Evolutionary conservation across 2,797 vertebrate species (phyloP), one percentile per base, ranked within the genome.

Genomic region (Phyllotis vaccarum): DNA sequence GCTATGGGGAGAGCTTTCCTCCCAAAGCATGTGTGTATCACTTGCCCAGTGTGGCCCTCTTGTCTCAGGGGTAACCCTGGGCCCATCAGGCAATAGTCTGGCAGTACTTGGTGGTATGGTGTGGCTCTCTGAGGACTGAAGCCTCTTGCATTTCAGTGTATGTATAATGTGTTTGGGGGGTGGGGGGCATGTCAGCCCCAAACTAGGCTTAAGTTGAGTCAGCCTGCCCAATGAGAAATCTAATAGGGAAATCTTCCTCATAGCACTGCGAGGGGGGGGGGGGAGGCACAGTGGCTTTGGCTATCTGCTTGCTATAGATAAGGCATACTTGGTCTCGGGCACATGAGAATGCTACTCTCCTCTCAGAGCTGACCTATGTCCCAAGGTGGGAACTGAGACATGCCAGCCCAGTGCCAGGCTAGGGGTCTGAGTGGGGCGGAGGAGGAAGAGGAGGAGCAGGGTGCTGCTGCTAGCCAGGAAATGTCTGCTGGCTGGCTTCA

Each of bases 381-480:
- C 46, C 40, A 72, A 81, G 74, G 82, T 91, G 86, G 58, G 81
- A 70, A 72, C 86, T 31, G 60, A 92, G 70, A 80, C 62, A 85
- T 34, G 52, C n/a, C 91, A 85, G 68, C 37, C 24, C 29, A 9
- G 68, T 49, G 76, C 43, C 58, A 80, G 83, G 68, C 43, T 80
- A 14, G 19, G 78, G 86, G 56, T 72, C 74, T 0, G 9, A 76
- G 56, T 34, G 52, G 79, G 87, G 87, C n/a, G 60, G 85, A 74
- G 43, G 72, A 93, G 81, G 89, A 95, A 86, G 85, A 72, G 72
- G 95, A 58, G 94, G 93, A 91, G 81, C 46, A 72, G 83, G 56
- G 75, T 62, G 12, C 83, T 3, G 6, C 2, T 83, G 97, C 94
- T 96, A 97, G 91, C 60, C 96, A 96, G 97, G 97, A 97, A 97